phyloP scores from a whole-genome alignment of 2,797 vertebrate genomes.

The Pantherophis vulpinus region DNA sequence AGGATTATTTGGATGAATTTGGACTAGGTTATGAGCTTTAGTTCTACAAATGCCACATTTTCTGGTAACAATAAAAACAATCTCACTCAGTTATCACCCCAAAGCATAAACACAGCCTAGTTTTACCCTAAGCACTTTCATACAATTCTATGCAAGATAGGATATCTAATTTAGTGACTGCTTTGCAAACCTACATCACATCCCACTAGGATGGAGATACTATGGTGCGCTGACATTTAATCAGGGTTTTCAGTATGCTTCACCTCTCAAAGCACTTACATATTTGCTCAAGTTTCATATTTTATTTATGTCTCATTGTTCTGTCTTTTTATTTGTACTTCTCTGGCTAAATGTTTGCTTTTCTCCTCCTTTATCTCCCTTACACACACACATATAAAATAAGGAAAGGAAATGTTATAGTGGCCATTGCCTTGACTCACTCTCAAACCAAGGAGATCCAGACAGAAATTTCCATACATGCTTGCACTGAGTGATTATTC shows the following conservation, averaged over 20 bases:
- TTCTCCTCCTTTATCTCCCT: not conserved
- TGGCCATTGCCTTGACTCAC: not conserved
- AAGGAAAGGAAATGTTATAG: not conserved
- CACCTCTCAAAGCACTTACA: not conserved
- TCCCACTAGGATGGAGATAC: not conserved
- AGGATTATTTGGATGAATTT: not conserved
- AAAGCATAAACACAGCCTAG: not conserved
- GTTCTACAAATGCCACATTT: not conserved
- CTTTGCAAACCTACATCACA: not conserved
- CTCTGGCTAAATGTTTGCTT: not conserved
- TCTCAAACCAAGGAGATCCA: not conserved
- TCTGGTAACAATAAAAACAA: not conserved
- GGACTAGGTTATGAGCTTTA: not conserved
- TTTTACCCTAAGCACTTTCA: not conserved
- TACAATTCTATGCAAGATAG: not conserved
- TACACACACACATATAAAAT: not conserved
- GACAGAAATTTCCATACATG: not conserved
- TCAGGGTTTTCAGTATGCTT: not conserved
- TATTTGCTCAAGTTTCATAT: not conserved
- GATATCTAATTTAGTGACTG: not conserved
- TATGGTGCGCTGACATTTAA: not conserved
- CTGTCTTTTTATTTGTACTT: not conserved
- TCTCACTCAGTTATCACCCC: not conserved
- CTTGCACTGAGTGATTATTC: not conserved
- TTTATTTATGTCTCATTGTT: not conserved